A percentile compares a stretch with the other conserved stretches of the same genome.
Conservation (phyloP, 2,797 vertebrate genomes). For the Florisuga fusca region DNA sequence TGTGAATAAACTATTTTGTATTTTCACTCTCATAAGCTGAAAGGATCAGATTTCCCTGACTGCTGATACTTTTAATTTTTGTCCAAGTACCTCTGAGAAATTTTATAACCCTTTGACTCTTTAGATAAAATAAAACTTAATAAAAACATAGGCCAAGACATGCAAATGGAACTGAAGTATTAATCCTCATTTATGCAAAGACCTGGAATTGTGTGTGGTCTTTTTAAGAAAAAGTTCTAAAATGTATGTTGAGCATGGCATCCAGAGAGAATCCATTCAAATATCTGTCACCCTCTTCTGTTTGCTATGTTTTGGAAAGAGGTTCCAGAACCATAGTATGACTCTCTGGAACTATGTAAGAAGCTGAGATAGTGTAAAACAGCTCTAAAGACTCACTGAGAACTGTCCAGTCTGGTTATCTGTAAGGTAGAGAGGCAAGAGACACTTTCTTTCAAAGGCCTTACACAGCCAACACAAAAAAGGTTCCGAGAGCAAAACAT, state of each 20-base stretch:
- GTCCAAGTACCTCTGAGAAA: not conserved
- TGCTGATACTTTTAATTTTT: not conserved
- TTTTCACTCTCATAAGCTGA: not conserved
- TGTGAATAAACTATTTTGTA: not conserved
- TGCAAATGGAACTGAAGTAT: not conserved
- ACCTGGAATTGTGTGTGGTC: not conserved
- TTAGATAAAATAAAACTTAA: not conserved
- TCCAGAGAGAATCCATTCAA: not conserved
- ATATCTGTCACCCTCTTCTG: not conserved
- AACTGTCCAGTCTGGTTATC: not conserved
- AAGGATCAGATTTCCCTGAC: not conserved
- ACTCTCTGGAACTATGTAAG: not conserved
- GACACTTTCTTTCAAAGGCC: not conserved
- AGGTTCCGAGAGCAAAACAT: not conserved
- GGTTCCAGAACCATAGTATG: not conserved
- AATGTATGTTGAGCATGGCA: accelerated
- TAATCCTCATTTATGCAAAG: not conserved
- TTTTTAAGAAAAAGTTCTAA: not conserved
- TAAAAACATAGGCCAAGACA: not conserved
- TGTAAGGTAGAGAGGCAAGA: not conserved
- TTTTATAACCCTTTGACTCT: not conserved
- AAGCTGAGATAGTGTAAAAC: not conserved
- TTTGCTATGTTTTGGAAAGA: not conserved
- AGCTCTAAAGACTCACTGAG: not conserved
- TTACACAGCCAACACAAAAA: not conserved